These are phyloP conservation scores for Anneissia japonica DNA, from an alignment of 35 echinoderm and acorn worm genomes.

Conservation along the genomic window DNA sequence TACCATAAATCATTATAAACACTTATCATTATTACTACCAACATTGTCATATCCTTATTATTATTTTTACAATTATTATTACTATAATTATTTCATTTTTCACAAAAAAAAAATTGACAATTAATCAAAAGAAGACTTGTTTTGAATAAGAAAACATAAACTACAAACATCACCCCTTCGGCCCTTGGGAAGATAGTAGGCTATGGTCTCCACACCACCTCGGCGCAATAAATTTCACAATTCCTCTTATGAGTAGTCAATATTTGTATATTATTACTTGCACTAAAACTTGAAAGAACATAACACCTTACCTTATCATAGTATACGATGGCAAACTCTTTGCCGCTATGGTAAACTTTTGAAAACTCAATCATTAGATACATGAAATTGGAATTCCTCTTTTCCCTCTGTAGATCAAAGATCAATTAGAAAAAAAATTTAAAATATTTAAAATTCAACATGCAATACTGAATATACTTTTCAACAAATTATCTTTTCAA, in stretches of 20 bases:
- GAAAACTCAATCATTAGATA: constrained; percentile 98
- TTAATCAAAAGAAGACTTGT: too few species aligned
- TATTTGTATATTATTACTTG: not conserved
- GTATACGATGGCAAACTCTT: constrained; percentile 76
- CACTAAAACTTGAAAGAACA: not conserved
- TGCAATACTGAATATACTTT: too few species aligned
- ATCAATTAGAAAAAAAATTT: not conserved
- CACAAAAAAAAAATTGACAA: too few species aligned
- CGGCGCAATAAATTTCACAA: not conserved
- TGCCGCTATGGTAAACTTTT: constrained; percentile 69
- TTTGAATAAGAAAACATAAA: too few species aligned
- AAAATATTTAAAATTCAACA: not conserved
- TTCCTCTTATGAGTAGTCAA: not conserved
- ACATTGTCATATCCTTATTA: too few species aligned
- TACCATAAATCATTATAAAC: too few species aligned
- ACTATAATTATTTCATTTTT: too few species aligned
- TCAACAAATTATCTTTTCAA: too few species aligned
- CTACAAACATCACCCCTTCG: not conserved
- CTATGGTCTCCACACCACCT: not conserved
- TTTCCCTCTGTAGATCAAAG: constrained; percentile 76
- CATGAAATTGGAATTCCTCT: constrained; percentile 97
- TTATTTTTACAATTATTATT: too few species aligned
- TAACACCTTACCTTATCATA: constrained; percentile 77
- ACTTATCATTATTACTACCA: too few species aligned
- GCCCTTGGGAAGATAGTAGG: not conserved